Base-by-base conservation (phyloP, 2,113 vertebrate genomes). In the human (Homo sapiens) region DNA sequence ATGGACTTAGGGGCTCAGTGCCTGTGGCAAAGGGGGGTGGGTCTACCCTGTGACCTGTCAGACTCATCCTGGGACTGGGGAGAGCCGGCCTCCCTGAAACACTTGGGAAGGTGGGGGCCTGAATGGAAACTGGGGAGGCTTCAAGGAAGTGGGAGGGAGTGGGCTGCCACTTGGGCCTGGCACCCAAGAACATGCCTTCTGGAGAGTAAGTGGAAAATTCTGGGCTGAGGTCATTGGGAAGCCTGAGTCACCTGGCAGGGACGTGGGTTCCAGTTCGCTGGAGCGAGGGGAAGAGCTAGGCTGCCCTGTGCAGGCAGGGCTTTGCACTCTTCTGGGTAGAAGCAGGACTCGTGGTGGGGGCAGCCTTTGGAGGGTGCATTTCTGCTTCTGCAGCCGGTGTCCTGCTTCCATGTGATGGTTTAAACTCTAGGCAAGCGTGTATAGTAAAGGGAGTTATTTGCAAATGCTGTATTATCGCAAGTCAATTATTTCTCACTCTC, bases 391-490 rank as follows among this genome's bases (percentile, higher is more conserved):
- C 27, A 40, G 50, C 11, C 23, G 43, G 30, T 32, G 27, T 64
- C 61, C 61, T 64, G 27, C 61, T 14, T 64, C 61, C 61, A 2
- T 6, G 0, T 3, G 11, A 6, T 0, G 57, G 66, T 3, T 40
- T 25, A 4, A 32, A 20, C 17, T 8, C 32, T 6, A 20, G 59
- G 64, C 40, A 3, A 3, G 20, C 8, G 1, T 4, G 1, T 4
- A 17, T 2, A 12, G 68, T 16, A 14, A 7, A 17, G 3, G 12
- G 4, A 70, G 78, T 10, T 4, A 4, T 55, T 40, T 35, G 27
- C 5, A 32, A 3, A 5, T 3, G 0, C 48, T 6, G 0, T 32
- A 0, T 55, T 17, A 3, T 27, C 10, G 1, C 1, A 1, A 25
- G 23, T 0, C 0, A n/a, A 27, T 38, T 2, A 18, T 18, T 52